Conservation (phyloP, 2,888 invertebrate genomes). For the Odontocolon sp. region DNA sequence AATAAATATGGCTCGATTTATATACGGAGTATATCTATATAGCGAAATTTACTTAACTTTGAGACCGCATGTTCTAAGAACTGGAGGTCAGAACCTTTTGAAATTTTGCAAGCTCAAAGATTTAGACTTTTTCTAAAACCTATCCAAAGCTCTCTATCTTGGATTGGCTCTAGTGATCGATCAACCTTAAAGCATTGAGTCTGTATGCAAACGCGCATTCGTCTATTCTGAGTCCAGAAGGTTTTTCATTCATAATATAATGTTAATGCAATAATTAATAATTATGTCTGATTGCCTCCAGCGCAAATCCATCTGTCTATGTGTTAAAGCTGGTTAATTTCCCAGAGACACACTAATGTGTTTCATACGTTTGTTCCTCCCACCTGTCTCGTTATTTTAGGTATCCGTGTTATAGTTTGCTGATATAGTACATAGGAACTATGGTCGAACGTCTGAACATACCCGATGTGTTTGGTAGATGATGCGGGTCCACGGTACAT, state of each 20-base stretch:
- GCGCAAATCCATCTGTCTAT: not conserved
- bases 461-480: constrained; percentile 29
- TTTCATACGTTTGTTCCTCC: not conserved
- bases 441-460: constrained; percentile 28
- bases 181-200: no score
- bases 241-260: not conserved
- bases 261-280: no score
- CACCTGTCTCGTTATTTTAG: not conserved
- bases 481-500: constrained; percentile 28
- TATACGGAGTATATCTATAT: no score
- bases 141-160: no score
- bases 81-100: no score
- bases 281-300: not conserved
- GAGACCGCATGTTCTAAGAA: no score
- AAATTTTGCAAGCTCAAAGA: no score
- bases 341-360: not conserved
- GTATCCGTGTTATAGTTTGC: constrained; percentile 1
- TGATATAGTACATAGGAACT: not conserved
- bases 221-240: not conserved
- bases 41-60: no score
- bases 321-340: not conserved
- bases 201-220: not conserved
- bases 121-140: no score
- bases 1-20: not conserved
- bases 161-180: no score